These are phyloP conservation scores for Odiellus spinosus DNA, from an alignment of 2,888 invertebrate genomes.

Conservation along the genomic window DNA sequence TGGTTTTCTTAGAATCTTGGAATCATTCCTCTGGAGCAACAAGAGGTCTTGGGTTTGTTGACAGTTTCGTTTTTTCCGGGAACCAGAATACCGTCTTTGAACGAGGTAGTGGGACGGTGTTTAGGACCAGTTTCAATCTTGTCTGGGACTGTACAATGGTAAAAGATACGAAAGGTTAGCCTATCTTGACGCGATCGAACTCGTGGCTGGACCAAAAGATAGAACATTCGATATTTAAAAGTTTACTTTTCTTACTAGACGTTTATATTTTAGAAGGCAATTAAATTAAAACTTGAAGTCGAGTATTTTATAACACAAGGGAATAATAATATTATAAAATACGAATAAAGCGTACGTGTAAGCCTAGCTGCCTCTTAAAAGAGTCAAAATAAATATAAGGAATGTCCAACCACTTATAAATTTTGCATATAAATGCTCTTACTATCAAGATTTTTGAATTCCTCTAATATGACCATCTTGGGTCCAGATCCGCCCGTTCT, in stretches of 20 bases:
- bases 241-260: too few relatives aligned
- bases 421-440: too few relatives aligned
- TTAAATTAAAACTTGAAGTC: too few relatives aligned
- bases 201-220: too few relatives aligned
- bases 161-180: background rate
- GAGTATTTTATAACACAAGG: too few relatives aligned
- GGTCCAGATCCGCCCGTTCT: constrained; percentile 18
- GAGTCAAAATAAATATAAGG: background rate
- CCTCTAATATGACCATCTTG: constrained; percentile 16
- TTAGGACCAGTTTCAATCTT: constrained; percentile 13
- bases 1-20: too few relatives aligned
- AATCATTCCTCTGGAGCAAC: too few relatives aligned
- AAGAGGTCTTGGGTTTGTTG: background rate
- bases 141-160: background rate
- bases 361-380: background rate
- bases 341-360: too few relatives aligned
- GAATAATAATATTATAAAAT: too few relatives aligned
- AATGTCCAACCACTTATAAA: background rate
- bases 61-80: background rate
- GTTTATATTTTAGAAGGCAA: too few relatives aligned
- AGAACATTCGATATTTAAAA: too few relatives aligned
- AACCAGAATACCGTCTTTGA: constrained; percentile 18
- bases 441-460: constrained; percentile 15
- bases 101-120: constrained; percentile 25
- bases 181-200: background rate